Conservation (phyloP, 2,888 invertebrate species). For the Xylophagus ater region DNA sequence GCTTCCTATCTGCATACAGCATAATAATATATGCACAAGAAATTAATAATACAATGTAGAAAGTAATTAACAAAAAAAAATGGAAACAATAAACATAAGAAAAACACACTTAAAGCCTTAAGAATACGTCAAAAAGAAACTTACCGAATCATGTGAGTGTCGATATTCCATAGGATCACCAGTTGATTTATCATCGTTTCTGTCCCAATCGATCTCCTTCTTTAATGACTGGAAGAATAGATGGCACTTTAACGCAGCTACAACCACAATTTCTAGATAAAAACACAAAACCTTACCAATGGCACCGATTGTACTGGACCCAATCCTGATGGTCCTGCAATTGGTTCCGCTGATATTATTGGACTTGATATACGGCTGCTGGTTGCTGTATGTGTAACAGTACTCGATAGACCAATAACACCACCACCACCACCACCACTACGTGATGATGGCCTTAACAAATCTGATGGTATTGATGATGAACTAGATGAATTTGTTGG, state of each 20-base stretch:
- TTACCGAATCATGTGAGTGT: constrained; percentile 74
- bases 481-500: constrained; percentile 22
- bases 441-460: constrained; percentile 26
- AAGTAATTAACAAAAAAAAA: constrained; percentile 21
- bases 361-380: constrained; percentile 28
- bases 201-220: constrained; percentile 80
- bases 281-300: constrained; percentile 59
- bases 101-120: constrained; percentile 26
- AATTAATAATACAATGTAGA: too few species aligned
- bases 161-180: constrained; percentile 70
- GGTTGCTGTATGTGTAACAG: constrained; percentile 22
- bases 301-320: constrained; percentile 83
- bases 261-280: too few species aligned
- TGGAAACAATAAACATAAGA: constrained; percentile 24
- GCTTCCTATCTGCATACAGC: too few species aligned
- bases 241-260: constrained; percentile 15
- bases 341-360: constrained; percentile 24
- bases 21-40: too few species aligned
- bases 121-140: too few species aligned
- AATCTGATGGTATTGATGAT: constrained; percentile 22
- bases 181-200: constrained; percentile 66
- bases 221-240: constrained; percentile 59
- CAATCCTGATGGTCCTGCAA: constrained; percentile 67
- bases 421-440: constrained; percentile 5
- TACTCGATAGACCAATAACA: constrained; percentile 2